Conservation (phyloP, 2,113 vertebrate genomes). For the Tretioscincus oriximinensis region DNA sequence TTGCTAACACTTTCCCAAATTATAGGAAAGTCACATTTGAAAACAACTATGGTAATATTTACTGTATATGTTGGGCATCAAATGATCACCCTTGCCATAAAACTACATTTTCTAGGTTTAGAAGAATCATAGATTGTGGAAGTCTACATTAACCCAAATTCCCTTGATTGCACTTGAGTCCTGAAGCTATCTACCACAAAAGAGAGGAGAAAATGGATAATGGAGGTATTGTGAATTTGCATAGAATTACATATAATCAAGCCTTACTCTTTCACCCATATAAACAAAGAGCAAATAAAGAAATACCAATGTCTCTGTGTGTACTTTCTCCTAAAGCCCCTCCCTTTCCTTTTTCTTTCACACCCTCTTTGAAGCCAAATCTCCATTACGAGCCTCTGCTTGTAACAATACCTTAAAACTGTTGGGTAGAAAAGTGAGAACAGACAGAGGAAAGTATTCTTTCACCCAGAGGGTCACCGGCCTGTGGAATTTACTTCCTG, state of each 20-base stretch:
- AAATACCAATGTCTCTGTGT: background rate
- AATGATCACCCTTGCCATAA: background rate
- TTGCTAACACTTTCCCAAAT: conserved; percentile 10
- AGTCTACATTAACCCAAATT: background rate
- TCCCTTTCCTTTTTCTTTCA: background rate
- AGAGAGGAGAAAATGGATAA: background rate
- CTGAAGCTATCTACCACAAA: background rate
- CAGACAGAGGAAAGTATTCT: too few relatives aligned
- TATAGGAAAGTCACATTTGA: background rate
- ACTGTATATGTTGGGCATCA: background rate
- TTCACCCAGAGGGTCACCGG: too few relatives aligned
- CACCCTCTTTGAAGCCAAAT: background rate
- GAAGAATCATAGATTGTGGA: background rate
- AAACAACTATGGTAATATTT: background rate
- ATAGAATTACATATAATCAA: too few relatives aligned
- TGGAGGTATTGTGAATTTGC: background rate
- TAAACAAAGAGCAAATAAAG: background rate
- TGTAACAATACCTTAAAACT: too few relatives aligned
- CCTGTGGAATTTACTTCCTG: too few relatives aligned
- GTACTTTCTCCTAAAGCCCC: background rate
- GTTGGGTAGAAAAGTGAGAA: too few relatives aligned
- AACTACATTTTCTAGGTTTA: background rate
- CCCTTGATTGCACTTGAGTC: background rate
- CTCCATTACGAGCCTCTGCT: too few relatives aligned
- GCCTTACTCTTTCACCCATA: too few relatives aligned